Conservation (phyloP, 1,140 invertebrate species). For the Drosophila nigrodunni region DNA sequence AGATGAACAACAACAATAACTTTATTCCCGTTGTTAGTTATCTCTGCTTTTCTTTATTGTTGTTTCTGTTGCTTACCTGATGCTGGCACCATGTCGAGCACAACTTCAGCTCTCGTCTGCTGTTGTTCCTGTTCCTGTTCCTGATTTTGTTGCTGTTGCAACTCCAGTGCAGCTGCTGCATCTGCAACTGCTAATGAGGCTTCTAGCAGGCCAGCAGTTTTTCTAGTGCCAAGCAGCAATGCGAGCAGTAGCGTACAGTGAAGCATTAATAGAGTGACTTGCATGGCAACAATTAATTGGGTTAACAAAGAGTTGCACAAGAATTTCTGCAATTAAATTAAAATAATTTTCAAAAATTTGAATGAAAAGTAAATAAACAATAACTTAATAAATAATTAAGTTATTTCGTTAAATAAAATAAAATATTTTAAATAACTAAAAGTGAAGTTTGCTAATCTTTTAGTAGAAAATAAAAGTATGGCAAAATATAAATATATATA, state of each 20-base stretch:
- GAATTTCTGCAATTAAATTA: background rate
- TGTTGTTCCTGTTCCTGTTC: background rate
- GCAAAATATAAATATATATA: too few species aligned
- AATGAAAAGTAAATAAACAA: background rate
- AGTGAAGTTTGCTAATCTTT: too few species aligned
- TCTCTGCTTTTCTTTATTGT: background rate
- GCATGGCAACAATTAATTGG: background rate
- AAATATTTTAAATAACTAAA: too few species aligned
- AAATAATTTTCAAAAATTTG: background rate
- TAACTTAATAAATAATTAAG: too few species aligned
- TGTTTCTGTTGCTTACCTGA: slow-evolving; percentile 6
- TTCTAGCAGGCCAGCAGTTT: slow-evolving; percentile 15
- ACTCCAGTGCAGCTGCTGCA: slow-evolving; percentile 20
- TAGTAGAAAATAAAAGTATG: too few species aligned
- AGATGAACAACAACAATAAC: background rate
- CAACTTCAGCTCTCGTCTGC: background rate
- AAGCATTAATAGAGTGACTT: background rate
- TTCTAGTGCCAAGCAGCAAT: slow-evolving; percentile 13
- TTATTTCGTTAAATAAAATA: too few species aligned
- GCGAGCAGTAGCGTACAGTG: slow-evolving; percentile 6
- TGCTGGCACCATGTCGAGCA: slow-evolving; percentile 18
- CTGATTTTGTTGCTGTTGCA: background rate
- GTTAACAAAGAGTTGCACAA: background rate
- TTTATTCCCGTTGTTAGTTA: slow-evolving; percentile 40
- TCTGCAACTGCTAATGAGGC: slow-evolving; percentile 61